Percentiles rank a stretch among this genome's conserved stretches.
Evolutionary conservation across 2,888 invertebrate genomes (phyloP).

Genomic region (Lithosia quadra): DNA sequence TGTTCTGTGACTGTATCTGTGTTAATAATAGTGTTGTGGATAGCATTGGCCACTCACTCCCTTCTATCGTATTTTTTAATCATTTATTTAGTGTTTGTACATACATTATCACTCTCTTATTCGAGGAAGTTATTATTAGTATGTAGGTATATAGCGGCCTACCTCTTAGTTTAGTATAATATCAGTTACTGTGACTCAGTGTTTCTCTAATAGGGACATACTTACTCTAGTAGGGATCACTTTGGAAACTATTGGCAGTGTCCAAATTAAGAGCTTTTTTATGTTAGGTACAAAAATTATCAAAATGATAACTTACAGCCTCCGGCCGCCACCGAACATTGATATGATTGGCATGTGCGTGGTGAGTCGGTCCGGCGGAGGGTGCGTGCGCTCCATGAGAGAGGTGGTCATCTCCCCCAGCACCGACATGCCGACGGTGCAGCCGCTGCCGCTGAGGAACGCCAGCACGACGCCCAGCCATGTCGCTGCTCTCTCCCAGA

Average conservation of each 20-base stretch:
- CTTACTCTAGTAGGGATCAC: too few relatives aligned
- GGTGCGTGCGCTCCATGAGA: slow-evolving; percentile 9
- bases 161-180: too few relatives aligned
- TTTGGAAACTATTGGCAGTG: too few relatives aligned
- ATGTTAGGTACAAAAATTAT: background rate
- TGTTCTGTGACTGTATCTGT: too few relatives aligned
- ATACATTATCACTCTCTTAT: background rate
- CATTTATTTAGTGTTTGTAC: background rate
- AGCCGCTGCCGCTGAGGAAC: background rate
- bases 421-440: background rate
- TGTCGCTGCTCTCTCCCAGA: background rate
- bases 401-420: slow-evolving; percentile 9
- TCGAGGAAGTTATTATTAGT: background rate
- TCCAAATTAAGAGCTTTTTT: too few relatives aligned
- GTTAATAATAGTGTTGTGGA: too few relatives aligned
- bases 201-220: too few relatives aligned
- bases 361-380: background rate
- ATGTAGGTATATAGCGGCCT: background rate
- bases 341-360: slow-evolving; percentile 6
- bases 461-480: background rate
- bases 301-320: background rate
- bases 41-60: too few relatives aligned
- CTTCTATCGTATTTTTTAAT: too few relatives aligned
- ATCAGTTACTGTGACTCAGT: background rate
- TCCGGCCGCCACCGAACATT: slow-evolving; percentile 9